Conservation (phyloP, 2,113 vertebrate species). For the Rhinogobius similis region DNA sequence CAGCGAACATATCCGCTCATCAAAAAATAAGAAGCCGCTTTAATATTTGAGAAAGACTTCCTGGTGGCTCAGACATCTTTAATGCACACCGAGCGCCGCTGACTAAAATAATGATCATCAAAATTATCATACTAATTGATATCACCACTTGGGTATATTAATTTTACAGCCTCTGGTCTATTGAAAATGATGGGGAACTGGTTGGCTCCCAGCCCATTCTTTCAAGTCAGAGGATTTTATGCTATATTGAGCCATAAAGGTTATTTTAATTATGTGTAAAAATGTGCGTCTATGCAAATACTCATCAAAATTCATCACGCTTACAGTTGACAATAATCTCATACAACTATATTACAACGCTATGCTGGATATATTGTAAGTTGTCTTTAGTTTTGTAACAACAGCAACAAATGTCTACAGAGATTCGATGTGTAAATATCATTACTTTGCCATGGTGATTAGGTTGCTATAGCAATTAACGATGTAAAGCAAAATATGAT, state of each 20-base stretch:
- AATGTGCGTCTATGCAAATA: neutral
- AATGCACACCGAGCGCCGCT: constrained; percentile 40
- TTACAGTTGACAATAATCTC: neutral
- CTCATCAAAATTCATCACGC: neutral
- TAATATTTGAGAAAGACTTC: constrained; percentile 56
- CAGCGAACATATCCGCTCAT: constrained; percentile 56
- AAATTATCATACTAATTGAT: constrained; percentile 13
- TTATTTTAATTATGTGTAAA: neutral
- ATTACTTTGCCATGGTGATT: no score
- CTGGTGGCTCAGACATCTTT: constrained; percentile 37
- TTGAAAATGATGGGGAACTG: neutral
- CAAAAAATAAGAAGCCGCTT: constrained; percentile 54
- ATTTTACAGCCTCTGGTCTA: constrained; percentile 6
- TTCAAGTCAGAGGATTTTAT: neutral
- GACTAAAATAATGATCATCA: constrained; percentile 8
- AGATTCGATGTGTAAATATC: no score
- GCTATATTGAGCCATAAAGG: neutral
- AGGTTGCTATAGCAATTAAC: no score
- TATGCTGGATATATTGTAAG: neutral
- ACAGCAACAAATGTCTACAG: no score
- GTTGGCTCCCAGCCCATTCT: neutral
- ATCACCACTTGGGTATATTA: neutral
- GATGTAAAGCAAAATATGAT: no score
- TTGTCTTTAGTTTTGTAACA: no score
- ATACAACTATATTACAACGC: neutral